phyloP scores from a whole-genome alignment of 2,888 invertebrate genomes.

The Andrena bicolor region DNA sequence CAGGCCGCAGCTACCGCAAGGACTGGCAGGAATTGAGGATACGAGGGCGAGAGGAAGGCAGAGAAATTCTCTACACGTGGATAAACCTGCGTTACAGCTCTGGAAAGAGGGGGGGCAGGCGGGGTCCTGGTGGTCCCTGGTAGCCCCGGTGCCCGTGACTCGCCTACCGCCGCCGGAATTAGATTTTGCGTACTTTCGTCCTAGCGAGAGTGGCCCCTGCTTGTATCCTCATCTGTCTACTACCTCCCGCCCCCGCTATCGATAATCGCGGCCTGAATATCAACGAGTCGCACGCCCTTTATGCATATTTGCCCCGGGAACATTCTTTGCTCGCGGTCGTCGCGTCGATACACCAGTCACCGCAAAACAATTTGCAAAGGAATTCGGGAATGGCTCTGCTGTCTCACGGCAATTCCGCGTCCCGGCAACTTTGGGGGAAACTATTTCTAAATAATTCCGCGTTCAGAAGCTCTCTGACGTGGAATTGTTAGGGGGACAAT shows the following conservation, averaged over 20 bases:
- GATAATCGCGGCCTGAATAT: constrained; percentile 62
- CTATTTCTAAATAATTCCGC: constrained; percentile 48
- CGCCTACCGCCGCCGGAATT: constrained; percentile 65
- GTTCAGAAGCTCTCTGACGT: not conserved
- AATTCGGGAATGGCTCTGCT: constrained; percentile 36
- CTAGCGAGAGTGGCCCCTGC: constrained; percentile 40
- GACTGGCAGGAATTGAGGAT: constrained; percentile 61
- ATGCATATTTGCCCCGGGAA: constrained; percentile 50
- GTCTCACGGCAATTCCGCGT: constrained; percentile 5
- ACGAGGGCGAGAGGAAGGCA: constrained; percentile 48
- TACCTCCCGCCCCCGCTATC: constrained; percentile 31
- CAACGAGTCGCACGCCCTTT: constrained; percentile 48
- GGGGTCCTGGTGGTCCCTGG: too few relatives aligned
- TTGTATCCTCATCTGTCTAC: constrained; percentile 42
- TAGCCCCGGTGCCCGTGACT: constrained; percentile 48
- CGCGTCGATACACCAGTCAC: constrained; percentile 37
- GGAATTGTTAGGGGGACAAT: constrained; percentile 36
- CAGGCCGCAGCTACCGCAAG: constrained; percentile 75
- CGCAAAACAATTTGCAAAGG: constrained; percentile 50
- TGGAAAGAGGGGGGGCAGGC: constrained; percentile 43
- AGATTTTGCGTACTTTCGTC: constrained; percentile 63
- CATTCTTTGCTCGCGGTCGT: constrained; percentile 33
- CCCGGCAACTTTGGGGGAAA: constrained; percentile 17
- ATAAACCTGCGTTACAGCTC: constrained; percentile 63
- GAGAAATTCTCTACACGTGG: constrained; percentile 61